Base-by-base conservation (phyloP, 2,888 invertebrate species). In the Lasioglossum pauxillum region DNA sequence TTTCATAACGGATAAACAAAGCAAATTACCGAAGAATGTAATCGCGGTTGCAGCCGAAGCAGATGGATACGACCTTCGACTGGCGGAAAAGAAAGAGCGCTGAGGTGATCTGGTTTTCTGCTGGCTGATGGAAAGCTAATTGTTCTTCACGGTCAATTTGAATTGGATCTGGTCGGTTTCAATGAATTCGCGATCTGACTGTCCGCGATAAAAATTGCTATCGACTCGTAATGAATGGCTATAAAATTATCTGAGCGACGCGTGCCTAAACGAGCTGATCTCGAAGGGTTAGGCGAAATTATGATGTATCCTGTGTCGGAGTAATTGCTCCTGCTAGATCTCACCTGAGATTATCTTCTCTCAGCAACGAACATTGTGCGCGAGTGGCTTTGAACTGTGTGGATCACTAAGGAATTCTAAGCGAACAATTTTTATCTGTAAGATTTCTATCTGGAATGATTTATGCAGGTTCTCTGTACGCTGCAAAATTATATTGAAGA, bases 1-100 rank as follows among this genome's bases (percentile, higher is more conserved):
- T 75, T 75, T 75, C 75, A 57, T 57, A 75, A 75, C 14, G n/a
- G 16, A 38, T n/a, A n/a, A 31, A 73, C 27, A 73, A 73, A 57
- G 57, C 73, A 10, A 8, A 31, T 73, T 46, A 46, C 46, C 31
- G 35, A 69, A 69, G 69, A 74, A 74, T 49, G 49, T 16, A 49
- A 74, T 74, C 23, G 4, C 49, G 1, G 35, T 67, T 16, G 19
- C 23, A 19, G 35, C 35, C 27, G 19, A 8, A 49, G 23, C 23
- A 74, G 35, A 35, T 10, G 35, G 49, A 19, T 27, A n/a, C 12
- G 38, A n/a, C 80, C 64, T 49, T 75, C 64, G 27, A 7, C 16
- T 16, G n/a, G n/a, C 64, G 64, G 67, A 27, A 60, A 44, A 46
- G 44, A 46, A 44, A 79, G n/a, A 31, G 4, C 44, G 7, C 14